A percentile compares a stretch with the other conserved stretches of the same genome.
These are phyloP conservation scores for Drosophila kepulauana DNA, from an alignment of 1,140 invertebrate genomes.

Conservation along the genomic window DNA sequence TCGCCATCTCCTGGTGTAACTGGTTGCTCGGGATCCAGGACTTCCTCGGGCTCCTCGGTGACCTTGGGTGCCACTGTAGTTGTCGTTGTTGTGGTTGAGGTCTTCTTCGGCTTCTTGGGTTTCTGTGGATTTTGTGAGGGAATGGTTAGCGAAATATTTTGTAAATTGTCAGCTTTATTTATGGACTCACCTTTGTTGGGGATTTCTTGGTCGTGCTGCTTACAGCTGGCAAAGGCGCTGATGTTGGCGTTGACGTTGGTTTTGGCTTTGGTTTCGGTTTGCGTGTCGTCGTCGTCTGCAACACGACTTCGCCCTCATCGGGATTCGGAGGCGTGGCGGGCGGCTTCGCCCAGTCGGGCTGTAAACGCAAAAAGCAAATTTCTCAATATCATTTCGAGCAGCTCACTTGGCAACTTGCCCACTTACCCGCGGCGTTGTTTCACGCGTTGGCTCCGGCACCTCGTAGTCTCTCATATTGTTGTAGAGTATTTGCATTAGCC, in stretches of 20 bases:
- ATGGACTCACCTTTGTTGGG: constrained; percentile 62
- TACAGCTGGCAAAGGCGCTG: constrained; percentile 50
- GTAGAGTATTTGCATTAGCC: constrained; percentile 90
- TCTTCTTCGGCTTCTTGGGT: constrained; percentile 69
- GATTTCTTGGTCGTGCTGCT: constrained; percentile 66
- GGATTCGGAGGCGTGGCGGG: constrained; percentile 87
- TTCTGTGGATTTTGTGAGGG: constrained; percentile 43
- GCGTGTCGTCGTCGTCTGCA: constrained; percentile 75
- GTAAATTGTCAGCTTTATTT: neutral
- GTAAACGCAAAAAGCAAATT: constrained; percentile 50
- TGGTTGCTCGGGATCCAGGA: constrained; percentile 48
- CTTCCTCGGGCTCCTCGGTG: constrained; percentile 54
- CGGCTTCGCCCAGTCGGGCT: constrained; percentile 90
- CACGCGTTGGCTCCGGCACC: constrained; percentile 89
- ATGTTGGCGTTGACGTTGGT: constrained; percentile 63
- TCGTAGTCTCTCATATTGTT: constrained; percentile 90
- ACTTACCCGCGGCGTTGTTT: constrained; percentile 88
- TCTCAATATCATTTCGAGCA: constrained; percentile 7
- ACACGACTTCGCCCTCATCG: constrained; percentile 73
- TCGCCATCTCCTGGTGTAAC: neutral
- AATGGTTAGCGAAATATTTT: neutral
- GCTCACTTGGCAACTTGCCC: constrained; percentile 84
- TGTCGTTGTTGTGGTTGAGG: constrained; percentile 54
- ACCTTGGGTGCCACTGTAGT: constrained; percentile 48
- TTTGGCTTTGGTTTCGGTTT: constrained; percentile 76